Evolutionary conservation across 2,888 invertebrate genomes (phyloP), one percentile per base, ranked within the genome.

Genomic region (Drosophila niveifrons): DNA sequence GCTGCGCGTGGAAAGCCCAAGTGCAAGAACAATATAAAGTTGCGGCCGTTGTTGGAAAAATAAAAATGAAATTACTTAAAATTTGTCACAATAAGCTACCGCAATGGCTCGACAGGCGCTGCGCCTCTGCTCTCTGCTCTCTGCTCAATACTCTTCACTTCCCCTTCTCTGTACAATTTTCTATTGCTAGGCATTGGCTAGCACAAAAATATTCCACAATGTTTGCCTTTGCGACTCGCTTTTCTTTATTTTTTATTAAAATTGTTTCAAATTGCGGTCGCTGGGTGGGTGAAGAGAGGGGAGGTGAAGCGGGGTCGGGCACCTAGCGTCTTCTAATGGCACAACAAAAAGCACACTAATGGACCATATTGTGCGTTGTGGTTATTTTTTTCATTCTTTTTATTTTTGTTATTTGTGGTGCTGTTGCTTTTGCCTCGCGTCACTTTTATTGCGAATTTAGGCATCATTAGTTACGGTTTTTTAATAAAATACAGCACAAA

Each of bases 21-120:
- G 81, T 72, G 78, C 64, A 68, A 74, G 77, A 73, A 80, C 77
- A 83, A 80, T 81, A 80, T 77, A 77, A 83, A 81, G 70, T 80
- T 80, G 57, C 57, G 65, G 50, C 65, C 43, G 71, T 75, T 79
- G 71, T 80, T 79, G 69, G 56, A 52, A 74, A 78, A 82, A 89
- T 88, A 90, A 88, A 90, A 86, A 86, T 83, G 78, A 90, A 86
- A 86, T 86, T 86, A 90, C 89, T 88, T 88, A 82, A 86, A 90
- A 86, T 90, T 90, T 86, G 85, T 86, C 85, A 86, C 90, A 85
- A 85, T 89, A 89, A 78, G 90, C 88, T 48, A 72, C 73, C 72
- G 65, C 78, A 64, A 63, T 36, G 13, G 41, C 51, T 53, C 59
- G 48, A 36, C 36, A 23, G 6, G 23, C 23, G 23, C 23, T 23